Percentiles rank a stretch among this genome's conserved stretches.
Evolutionary conservation across 2,113 vertebrate species (phyloP).

Genomic region (Gadus macrocephalus): DNA sequence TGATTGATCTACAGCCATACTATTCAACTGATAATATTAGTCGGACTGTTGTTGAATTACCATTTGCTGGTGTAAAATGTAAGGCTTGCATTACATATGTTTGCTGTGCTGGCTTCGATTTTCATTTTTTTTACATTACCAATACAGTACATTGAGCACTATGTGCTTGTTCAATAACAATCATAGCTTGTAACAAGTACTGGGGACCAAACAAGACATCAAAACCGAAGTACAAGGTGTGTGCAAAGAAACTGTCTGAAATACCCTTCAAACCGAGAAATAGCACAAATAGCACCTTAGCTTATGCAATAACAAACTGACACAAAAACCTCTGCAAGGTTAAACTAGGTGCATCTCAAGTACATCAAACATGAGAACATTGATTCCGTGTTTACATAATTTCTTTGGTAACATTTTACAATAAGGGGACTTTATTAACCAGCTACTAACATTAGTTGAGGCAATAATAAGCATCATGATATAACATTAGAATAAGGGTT

Average conservation of each 20-base stretch:
- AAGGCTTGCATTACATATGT: conserved; percentile 18
- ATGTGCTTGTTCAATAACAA: neutral
- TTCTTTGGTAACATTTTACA: no score
- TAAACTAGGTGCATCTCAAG: conserved; percentile 7
- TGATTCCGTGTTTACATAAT: no score
- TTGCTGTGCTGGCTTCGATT: conserved; percentile 32
- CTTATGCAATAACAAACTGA: no score
- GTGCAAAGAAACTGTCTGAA: no score
- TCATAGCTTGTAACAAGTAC: neutral
- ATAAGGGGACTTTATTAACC: no score
- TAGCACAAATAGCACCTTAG: no score
- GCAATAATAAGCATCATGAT: no score
- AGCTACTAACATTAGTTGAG: no score
- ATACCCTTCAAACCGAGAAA: no score
- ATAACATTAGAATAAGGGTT: no score
- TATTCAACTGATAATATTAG: neutral
- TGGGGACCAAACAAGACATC: no score
- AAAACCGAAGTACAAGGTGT: no score
- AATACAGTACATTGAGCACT: conserved; percentile 12
- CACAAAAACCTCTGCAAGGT: neutral
- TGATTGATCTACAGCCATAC: conserved; percentile 5
- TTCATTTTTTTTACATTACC: neutral
- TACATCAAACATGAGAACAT: conserved; percentile 1
- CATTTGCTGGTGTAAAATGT: conserved; percentile 43
- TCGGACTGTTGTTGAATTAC: neutral